Evolutionary conservation across 2,113 vertebrate genomes (phyloP), one percentile per base, ranked within the genome.

Genomic region (Triplophysa tibetana): DNA sequence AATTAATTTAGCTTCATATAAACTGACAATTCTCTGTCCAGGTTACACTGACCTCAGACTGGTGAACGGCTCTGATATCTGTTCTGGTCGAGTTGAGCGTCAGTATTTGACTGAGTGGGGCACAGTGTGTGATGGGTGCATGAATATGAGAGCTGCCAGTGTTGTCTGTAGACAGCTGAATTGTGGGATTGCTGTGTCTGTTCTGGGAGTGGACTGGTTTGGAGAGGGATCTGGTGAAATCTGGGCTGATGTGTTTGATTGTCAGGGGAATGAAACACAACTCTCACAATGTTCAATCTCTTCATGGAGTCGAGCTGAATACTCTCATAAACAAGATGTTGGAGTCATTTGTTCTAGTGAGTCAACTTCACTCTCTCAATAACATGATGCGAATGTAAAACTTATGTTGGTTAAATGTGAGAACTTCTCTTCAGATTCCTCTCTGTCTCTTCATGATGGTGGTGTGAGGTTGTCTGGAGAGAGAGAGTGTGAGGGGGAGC

Each of bases 301-400:
- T 43, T 43, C 52, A 56, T 56, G 52, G 52, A 56, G 52, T 56
- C 52, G 19, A 45, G 78, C 38, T 52, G 52, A 29, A 1, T 77
- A 64, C 14, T 76, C 72, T 65, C 78, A 80, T 66, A 21, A 62
- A 58, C 26, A 80, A 43, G 78, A 83, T 80, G 82, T 38, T 19
- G 73, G 79, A 81, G 45, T 84, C 61, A 69, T 84, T 10, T 84
- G 82, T 23, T 63, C 64, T 45, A 65, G 82, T 83, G 54, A 83
- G 77, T 14, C 2, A 26, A 13, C 11, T 63, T 23, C 7, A 29
- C 29, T 29, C 29, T 29, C 29, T 4, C 29, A 29, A 29, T 29
- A 29, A 29, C 29, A 29, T 4, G 29, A 29, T 29, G 29, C 4
- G 29, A 29, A 29, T 29, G 29, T 29, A 29, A 29, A 29, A 29